Evolutionary conservation across 2,888 invertebrate species (phyloP).

Genomic region (Monoplex corrugatus): DNA sequence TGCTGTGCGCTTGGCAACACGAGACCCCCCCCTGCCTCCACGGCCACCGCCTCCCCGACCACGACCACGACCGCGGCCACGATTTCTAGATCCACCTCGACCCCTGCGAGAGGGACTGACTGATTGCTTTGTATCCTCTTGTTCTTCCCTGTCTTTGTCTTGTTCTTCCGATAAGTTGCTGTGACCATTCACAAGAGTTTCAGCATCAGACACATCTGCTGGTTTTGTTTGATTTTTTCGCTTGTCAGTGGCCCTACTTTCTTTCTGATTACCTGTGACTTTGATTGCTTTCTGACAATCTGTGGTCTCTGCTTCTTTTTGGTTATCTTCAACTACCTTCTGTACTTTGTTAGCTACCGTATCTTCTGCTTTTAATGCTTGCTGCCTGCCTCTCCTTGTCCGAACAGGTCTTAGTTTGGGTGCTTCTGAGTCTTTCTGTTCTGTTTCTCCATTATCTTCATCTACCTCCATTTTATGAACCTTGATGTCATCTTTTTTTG

Average conservation of each 20-base stretch:
- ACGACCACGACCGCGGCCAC: constrained; percentile 44
- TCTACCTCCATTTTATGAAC: neutral
- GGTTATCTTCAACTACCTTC: neutral
- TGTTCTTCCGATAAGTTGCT: neutral
- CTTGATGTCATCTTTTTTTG: neutral
- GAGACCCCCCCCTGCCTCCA: constrained; percentile 27
- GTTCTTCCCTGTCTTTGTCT: neutral
- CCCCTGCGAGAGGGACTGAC: constrained; percentile 35
- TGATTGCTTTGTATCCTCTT: neutral
- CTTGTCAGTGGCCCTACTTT: constrained; percentile 28
- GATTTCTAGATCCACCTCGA: constrained; percentile 43
- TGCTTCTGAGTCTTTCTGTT: constrained; percentile 42
- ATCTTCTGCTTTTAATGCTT: neutral
- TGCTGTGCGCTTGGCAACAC: constrained; percentile 50
- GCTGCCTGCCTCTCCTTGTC: constrained; percentile 29
- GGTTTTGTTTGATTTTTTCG: neutral
- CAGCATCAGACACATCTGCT: neutral
- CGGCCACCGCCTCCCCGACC: constrained; percentile 28
- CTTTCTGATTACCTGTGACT: constrained; percentile 50
- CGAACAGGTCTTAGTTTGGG: neutral
- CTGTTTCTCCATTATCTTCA: neutral
- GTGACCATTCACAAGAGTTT: constrained; percentile 35
- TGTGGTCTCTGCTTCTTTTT: constrained; percentile 25
- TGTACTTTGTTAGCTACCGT: constrained; percentile 23
- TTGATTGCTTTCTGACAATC: constrained; percentile 31